phyloP scores from a whole-genome alignment of 2,113 vertebrate species.

The Dipodomys ordii region DNA sequence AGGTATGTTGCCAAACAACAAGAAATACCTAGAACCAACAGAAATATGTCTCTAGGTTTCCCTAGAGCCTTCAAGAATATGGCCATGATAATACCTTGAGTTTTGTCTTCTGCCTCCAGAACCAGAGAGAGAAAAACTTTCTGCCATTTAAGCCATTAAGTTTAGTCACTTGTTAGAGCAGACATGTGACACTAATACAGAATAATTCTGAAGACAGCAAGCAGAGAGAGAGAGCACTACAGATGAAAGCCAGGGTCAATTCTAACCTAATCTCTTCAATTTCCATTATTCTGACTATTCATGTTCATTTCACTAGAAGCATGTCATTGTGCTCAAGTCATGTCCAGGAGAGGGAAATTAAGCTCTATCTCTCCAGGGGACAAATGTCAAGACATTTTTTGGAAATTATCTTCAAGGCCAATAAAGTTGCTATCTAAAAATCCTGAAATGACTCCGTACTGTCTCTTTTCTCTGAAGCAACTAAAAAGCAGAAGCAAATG shows the following conservation, averaged over 20 bases:
- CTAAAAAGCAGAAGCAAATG: background rate
- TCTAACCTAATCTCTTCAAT: background rate
- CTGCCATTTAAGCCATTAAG: background rate
- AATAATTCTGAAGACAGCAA: background rate
- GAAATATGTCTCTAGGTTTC: too few species aligned
- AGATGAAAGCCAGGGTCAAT: background rate
- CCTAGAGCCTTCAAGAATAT: background rate
- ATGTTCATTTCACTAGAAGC: background rate
- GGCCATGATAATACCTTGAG: background rate
- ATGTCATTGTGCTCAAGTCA: background rate
- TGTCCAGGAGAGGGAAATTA: background rate
- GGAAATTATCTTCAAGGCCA: background rate
- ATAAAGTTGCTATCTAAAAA: background rate
- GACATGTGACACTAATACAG: background rate
- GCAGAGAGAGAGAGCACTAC: background rate
- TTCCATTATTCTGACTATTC: background rate
- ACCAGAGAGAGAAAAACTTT: background rate
- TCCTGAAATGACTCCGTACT: background rate
- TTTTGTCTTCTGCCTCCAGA: background rate
- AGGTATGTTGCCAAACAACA: background rate
- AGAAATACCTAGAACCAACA: background rate
- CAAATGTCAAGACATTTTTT: background rate
- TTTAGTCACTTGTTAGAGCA: background rate
- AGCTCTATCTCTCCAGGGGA: background rate
- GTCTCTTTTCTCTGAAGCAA: conserved; percentile 9